Evolutionary conservation across 2,888 invertebrate genomes (phyloP).

Genomic region (Mechanitis mazaeus): DNA sequence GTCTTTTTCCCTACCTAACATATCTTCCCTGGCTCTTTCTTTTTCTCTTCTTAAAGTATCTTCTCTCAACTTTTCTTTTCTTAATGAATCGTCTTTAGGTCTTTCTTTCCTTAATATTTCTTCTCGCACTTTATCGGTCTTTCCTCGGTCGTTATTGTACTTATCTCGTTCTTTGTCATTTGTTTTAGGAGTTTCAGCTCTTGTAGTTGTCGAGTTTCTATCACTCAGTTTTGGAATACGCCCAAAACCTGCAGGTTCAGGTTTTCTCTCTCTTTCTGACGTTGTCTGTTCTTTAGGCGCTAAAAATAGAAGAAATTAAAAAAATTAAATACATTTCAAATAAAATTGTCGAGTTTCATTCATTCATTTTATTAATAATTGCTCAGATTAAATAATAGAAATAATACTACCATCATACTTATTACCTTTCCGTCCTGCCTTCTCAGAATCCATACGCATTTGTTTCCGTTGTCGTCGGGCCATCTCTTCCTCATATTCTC

Average conservation of each 20-base stretch:
- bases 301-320: conserved; percentile 32
- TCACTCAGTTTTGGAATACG: conserved; percentile 75
- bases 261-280: conserved; percentile 52
- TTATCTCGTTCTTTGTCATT: conserved; percentile 43
- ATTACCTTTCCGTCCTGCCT: conserved; percentile 45
- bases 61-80: conserved; percentile 33
- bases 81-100: conserved; percentile 26
- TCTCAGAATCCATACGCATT: conserved; percentile 60
- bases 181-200: conserved; percentile 44
- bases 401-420: neutral
- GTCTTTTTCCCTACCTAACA: conserved; percentile 32
- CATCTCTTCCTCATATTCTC: conserved; percentile 83
- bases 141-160: conserved; percentile 35
- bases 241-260: conserved; percentile 50
- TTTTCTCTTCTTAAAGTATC: conserved; percentile 32
- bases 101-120: conserved; percentile 28
- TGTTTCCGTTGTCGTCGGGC: conserved; percentile 76
- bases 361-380: too few relatives aligned
- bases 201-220: conserved; percentile 35
- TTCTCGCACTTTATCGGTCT: conserved; percentile 37
- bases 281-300: conserved; percentile 50
- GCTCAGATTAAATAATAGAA: conserved; percentile 5
- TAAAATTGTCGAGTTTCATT: too few relatives aligned
- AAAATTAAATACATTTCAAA: neutral
- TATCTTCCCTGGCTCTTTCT: conserved; percentile 46